Evolutionary conservation across 64 coral and sea anemone species (phyloP).

Genomic region (Actinia tenebrosa): DNA sequence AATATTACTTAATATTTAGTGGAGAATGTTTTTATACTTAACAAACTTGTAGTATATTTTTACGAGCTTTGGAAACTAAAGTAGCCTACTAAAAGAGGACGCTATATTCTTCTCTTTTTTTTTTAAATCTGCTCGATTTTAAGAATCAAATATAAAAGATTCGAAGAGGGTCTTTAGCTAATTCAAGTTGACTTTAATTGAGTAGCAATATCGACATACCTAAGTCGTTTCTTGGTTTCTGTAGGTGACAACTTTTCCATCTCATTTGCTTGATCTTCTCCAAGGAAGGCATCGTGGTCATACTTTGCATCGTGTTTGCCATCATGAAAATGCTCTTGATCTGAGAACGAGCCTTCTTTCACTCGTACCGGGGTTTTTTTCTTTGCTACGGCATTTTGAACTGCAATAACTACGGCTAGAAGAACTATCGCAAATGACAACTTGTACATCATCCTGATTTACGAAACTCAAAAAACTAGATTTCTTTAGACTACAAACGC

Average conservation of each 20-base stretch:
- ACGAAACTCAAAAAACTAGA: background rate
- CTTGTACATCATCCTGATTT: background rate
- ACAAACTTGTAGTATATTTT: too few relatives aligned
- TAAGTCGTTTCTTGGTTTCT: slow-evolving; percentile 59
- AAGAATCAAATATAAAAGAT: too few relatives aligned
- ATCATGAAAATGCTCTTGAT: slow-evolving; percentile 46
- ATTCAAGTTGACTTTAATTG: background rate
- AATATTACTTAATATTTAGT: too few relatives aligned
- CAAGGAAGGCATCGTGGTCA: slow-evolving; percentile 78
- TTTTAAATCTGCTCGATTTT: too few relatives aligned
- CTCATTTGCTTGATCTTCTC: slow-evolving; percentile 31
- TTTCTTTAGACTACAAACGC: background rate
- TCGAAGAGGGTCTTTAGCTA: too few relatives aligned
- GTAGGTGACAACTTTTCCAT: slow-evolving; percentile 32
- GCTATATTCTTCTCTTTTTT: too few relatives aligned
- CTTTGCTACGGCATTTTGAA: slow-evolving; percentile 1
- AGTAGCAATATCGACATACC: slow-evolving; percentile 34
- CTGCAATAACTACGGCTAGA: background rate
- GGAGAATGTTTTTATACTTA: too few relatives aligned
- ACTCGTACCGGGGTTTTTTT: background rate
- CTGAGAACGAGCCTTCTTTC: slow-evolving; percentile 12
- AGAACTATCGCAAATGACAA: background rate
- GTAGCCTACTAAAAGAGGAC: too few relatives aligned
- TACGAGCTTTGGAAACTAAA: too few relatives aligned
- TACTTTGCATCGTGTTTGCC: slow-evolving; percentile 45